Evolutionary conservation across 1,140 invertebrate genomes (phyloP).

Genomic region (Cryptotermes secundus): DNA sequence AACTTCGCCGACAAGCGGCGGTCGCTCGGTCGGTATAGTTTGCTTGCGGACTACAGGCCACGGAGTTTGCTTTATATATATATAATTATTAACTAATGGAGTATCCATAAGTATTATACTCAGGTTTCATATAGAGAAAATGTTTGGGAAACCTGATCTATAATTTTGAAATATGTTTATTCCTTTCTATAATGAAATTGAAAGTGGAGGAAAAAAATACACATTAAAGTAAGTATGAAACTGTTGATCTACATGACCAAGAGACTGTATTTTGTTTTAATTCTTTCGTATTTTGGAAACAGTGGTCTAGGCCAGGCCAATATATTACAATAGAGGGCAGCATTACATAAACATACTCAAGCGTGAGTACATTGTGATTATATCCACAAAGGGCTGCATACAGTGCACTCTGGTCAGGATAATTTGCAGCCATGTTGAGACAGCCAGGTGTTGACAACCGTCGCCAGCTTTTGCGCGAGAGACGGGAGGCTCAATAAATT

Average conservation of each 20-base stretch:
- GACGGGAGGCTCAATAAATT: background rate
- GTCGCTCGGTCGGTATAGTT: too few relatives aligned
- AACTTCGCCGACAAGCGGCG: too few relatives aligned
- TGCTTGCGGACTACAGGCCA: too few relatives aligned
- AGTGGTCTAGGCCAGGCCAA: background rate
- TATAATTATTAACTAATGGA: too few relatives aligned
- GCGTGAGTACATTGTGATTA: background rate
- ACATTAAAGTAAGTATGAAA: background rate
- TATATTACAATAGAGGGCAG: background rate
- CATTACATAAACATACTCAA: background rate
- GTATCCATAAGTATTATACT: too few relatives aligned
- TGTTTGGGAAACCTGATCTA: too few relatives aligned
- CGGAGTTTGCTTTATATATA: too few relatives aligned
- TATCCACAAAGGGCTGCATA: background rate
- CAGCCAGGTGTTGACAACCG: background rate
- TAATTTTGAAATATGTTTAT: too few relatives aligned
- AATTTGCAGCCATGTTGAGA: background rate
- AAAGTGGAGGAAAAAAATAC: too few relatives aligned
- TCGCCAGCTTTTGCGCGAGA: background rate
- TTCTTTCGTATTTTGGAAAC: background rate
- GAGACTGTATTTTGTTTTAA: background rate
- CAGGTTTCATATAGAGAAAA: too few relatives aligned
- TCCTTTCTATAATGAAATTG: too few relatives aligned
- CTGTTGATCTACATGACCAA: background rate
- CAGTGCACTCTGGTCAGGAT: background rate